Evolutionary conservation across 2,888 invertebrate genomes (phyloP).

Genomic region (Amblyteles armatorius): DNA sequence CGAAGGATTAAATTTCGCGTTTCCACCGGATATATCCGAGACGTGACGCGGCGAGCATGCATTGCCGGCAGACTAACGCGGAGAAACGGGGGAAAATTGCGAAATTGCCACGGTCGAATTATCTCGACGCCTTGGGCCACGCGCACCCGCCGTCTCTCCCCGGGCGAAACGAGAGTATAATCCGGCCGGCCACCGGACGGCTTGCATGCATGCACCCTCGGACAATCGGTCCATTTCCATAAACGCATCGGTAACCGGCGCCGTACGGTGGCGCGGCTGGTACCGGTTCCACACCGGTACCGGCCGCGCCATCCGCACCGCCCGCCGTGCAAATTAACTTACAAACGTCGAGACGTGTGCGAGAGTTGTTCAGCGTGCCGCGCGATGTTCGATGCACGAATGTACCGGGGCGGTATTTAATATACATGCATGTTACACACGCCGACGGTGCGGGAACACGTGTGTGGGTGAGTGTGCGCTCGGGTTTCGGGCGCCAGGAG

Average conservation of each 20-base stretch:
- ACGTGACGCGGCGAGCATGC: slow-evolving; percentile 63
- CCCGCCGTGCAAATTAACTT: slow-evolving; percentile 77
- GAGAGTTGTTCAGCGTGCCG: slow-evolving; percentile 56
- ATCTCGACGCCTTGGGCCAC: slow-evolving; percentile 67
- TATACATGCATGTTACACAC: slow-evolving; percentile 24
- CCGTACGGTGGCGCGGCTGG: not conserved
- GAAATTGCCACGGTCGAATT: slow-evolving; percentile 68
- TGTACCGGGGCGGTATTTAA: not conserved
- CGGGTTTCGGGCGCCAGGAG: slow-evolving; percentile 57
- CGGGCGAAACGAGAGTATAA: slow-evolving; percentile 16
- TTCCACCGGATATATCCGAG: slow-evolving; percentile 64
- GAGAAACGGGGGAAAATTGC: slow-evolving; percentile 63
- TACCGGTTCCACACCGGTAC: slow-evolving; percentile 52
- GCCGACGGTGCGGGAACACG: slow-evolving; percentile 4
- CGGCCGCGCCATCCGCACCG: slow-evolving; percentile 41
- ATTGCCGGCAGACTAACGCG: slow-evolving; percentile 35
- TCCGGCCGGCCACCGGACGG: slow-evolving; percentile 68
- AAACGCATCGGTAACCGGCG: slow-evolving; percentile 76
- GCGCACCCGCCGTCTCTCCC: slow-evolving; percentile 15
- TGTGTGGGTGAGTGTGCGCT: slow-evolving; percentile 55
- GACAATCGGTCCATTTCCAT: slow-evolving; percentile 79
- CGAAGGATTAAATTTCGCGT: slow-evolving; percentile 65
- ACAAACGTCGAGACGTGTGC: slow-evolving; percentile 66
- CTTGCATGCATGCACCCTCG: slow-evolving; percentile 75
- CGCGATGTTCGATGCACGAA: slow-evolving; percentile 18